A percentile compares a stretch with the other conserved stretches of the same genome.
phyloP scores from a whole-genome alignment of 2,113 vertebrate genomes.

The Ammodramus savannarum region DNA sequence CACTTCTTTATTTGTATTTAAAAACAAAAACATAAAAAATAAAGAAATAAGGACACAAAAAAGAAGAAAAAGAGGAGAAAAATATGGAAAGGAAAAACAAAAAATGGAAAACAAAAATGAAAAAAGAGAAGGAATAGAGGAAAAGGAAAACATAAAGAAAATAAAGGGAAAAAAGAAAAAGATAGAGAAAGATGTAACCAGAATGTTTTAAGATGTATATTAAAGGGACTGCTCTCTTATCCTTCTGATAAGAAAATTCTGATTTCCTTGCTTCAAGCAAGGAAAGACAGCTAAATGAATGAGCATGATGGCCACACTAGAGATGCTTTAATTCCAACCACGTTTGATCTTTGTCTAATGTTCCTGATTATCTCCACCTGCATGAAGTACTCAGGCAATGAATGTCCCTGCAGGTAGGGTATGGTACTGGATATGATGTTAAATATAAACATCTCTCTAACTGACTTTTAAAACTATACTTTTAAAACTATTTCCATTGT shows the following conservation, averaged over 20 bases:
- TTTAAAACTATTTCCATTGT: not conserved
- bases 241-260: not conserved
- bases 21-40: not conserved
- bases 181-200: not conserved
- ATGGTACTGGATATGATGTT: not conserved
- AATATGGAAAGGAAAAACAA: not conserved
- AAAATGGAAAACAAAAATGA: not conserved
- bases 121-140: not conserved
- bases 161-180: not conserved
- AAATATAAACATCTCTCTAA: not conserved
- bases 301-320: not conserved
- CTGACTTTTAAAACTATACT: not conserved
- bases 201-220: not conserved
- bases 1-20: not conserved
- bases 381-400: not conserved
- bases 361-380: not conserved
- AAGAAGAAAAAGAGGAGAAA: not conserved
- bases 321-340: not conserved
- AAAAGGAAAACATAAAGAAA: not conserved
- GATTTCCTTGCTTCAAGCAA: not conserved
- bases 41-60: not conserved
- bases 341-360: not conserved
- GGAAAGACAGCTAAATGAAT: not conserved
- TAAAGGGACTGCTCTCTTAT: not conserved
- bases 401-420: not conserved